Percentiles rank a stretch among this genome's conserved stretches.
These are phyloP conservation scores for Automeris io DNA, from an alignment of 2,888 invertebrate genomes.

Conservation along the genomic window DNA sequence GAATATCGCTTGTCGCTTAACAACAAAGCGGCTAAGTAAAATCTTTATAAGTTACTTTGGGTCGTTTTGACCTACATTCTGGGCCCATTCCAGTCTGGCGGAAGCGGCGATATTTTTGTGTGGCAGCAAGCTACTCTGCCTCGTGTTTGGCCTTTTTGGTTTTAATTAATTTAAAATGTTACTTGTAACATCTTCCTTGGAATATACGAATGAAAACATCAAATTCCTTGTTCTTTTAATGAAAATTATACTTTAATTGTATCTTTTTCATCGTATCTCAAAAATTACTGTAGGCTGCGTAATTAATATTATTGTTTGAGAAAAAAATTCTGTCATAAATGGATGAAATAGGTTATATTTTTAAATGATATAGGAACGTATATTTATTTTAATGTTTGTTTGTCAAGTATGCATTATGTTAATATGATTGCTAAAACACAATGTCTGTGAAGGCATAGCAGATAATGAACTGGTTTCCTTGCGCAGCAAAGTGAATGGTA, in stretches of 20 bases:
- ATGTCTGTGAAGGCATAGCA: no score
- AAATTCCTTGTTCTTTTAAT: neutral
- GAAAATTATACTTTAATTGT: slow-evolving; percentile 2
- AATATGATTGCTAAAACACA: no score
- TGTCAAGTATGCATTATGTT: no score
- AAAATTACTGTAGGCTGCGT: neutral
- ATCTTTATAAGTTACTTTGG: slow-evolving; percentile 53
- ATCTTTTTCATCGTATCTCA: neutral
- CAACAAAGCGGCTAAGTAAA: slow-evolving; percentile 30
- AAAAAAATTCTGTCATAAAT: no score
- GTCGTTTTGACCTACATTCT: slow-evolving; percentile 57
- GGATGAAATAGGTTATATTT: no score
- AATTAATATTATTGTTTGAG: neutral
- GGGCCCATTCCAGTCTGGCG: slow-evolving; percentile 40
- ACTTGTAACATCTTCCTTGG: slow-evolving; percentile 19
- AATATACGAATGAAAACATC: slow-evolving; percentile 1
- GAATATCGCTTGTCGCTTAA: slow-evolving; percentile 16
- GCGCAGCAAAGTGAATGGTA: no score
- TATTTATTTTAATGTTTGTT: no score
- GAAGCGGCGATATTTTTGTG: slow-evolving; percentile 60
- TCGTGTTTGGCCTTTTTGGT: slow-evolving; percentile 35
- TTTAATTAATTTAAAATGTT: slow-evolving; percentile 56
- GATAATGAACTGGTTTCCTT: no score
- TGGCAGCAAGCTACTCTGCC: slow-evolving; percentile 51
- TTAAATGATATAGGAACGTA: no score